Base-by-base conservation (phyloP, 2,113 vertebrate genomes). In the Clarias gariepinus region DNA sequence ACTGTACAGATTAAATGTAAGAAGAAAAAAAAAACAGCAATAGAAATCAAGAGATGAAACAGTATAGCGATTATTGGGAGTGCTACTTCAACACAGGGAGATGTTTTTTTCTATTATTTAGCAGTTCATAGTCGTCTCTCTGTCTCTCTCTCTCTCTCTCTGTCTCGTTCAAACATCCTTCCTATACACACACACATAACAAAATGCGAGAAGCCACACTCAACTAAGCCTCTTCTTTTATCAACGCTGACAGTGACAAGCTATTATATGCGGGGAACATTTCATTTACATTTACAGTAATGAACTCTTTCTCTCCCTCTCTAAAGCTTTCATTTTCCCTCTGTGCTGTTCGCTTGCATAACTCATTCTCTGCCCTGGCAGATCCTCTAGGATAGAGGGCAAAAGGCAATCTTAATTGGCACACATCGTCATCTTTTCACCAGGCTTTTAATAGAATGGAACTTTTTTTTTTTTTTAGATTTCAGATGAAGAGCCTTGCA, bases 351-450 rank as follows among this genome's bases (percentile, higher is more conserved):
- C 81, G 78, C 69, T 82, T 85, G 57, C 55, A 57, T 73, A 85
- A 87, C 85, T 90, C 90, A 89, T 87, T 89, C 90, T 91, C 88
- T 80, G 83, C 88, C 61, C 30, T 90, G 90, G 85, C 83, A 88
- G 87, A 92, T 94, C 89, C 73, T 91, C 90, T 91, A 92, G 88
- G 90, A 89, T 63, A 87, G 91, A 94, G 90, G 92, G 91, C 92
- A 93, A 89, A 90, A 90, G 92, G 88, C 90, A 92, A 91, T 92
- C 92, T 93, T 95, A 94, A 95, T 95, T 95, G 94, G 92, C 88
- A 84, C 89, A 90, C 83, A 92, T 90, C 89, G 90, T 91, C 87
- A 87, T 92, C 89, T 88, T 92, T 93, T 91, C 78, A 36, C 91
- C 87, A 90, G 77, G 80, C 85, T 84, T 91, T 87, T 89, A 87